Evolutionary conservation across 2,113 vertebrate species (phyloP).

Genomic region (Nerophis lumbriciformis): DNA sequence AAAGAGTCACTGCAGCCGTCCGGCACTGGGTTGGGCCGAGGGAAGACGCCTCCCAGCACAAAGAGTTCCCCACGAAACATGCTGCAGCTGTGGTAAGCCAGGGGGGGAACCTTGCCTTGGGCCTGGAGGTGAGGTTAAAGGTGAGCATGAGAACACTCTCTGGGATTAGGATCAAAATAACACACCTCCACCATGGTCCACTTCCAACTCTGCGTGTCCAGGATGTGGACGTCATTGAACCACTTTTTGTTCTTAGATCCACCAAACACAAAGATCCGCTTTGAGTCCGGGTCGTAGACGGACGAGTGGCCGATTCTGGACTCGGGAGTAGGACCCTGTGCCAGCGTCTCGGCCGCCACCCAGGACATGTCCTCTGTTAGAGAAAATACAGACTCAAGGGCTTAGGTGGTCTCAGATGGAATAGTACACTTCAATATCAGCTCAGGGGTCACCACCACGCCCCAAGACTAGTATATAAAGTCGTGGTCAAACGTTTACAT

Average conservation of each 20-base stretch:
- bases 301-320: constrained; percentile 72
- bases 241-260: constrained; percentile 76
- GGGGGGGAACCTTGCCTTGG: constrained; percentile 72
- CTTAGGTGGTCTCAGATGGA: too few species aligned
- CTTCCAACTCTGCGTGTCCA: constrained; percentile 75
- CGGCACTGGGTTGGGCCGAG: constrained; percentile 62
- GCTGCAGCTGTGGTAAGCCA: constrained; percentile 75
- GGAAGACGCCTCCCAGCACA: constrained; percentile 75
- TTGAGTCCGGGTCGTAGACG: constrained; percentile 65
- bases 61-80: constrained; percentile 74
- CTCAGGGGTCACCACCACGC: too few species aligned
- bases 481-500: too few species aligned
- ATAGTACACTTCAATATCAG: too few species aligned
- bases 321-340: constrained; percentile 72
- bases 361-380: constrained; percentile 71
- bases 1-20: constrained; percentile 77
- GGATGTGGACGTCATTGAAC: constrained; percentile 74
- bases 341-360: constrained; percentile 69
- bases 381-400: constrained; percentile 2
- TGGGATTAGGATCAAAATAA: too few species aligned
- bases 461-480: too few species aligned
- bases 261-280: constrained; percentile 72
- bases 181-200: constrained; percentile 72
- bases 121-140: constrained; percentile 42
- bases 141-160: background rate